Conservation (phyloP, 2,113 vertebrate species). For the Takifugu flavidus region DNA sequence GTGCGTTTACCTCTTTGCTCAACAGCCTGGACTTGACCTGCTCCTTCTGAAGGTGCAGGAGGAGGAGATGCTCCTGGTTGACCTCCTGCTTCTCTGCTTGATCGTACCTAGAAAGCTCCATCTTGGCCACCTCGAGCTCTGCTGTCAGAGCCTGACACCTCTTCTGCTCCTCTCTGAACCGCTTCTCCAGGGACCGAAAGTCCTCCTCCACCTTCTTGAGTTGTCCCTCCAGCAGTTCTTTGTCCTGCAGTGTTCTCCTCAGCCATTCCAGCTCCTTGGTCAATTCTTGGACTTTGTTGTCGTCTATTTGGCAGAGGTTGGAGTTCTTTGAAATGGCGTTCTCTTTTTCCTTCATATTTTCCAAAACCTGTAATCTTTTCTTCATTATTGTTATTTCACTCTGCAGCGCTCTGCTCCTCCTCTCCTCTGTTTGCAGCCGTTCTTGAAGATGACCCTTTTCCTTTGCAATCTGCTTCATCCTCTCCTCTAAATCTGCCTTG, state of each 20-base stretch:
- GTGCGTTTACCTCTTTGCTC: constrained; percentile 84
- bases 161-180: constrained; percentile 80
- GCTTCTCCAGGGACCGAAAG: constrained; percentile 83
- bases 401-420: constrained; percentile 84
- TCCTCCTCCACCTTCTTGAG: constrained; percentile 88
- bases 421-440: constrained; percentile 86
- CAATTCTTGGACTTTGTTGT: constrained; percentile 94
- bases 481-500: constrained; percentile 89
- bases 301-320: constrained; percentile 80
- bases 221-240: constrained; percentile 87
- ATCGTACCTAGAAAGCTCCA: constrained; percentile 86
- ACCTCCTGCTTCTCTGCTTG: constrained; percentile 87
- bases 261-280: constrained; percentile 88
- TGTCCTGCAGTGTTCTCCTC: constrained; percentile 85
- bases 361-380: constrained; percentile 87
- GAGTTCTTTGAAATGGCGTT: constrained; percentile 62
- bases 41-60: constrained; percentile 89
- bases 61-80: constrained; percentile 86
- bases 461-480: constrained; percentile 78
- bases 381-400: constrained; percentile 84
- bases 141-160: constrained; percentile 80
- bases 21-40: constrained; percentile 89
- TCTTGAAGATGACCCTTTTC: constrained; percentile 87
- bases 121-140: constrained; percentile 84
- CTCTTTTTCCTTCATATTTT: constrained; percentile 84